Base-by-base conservation (phyloP, 2,797 vertebrate genomes). In the Coendou prehensilis region DNA sequence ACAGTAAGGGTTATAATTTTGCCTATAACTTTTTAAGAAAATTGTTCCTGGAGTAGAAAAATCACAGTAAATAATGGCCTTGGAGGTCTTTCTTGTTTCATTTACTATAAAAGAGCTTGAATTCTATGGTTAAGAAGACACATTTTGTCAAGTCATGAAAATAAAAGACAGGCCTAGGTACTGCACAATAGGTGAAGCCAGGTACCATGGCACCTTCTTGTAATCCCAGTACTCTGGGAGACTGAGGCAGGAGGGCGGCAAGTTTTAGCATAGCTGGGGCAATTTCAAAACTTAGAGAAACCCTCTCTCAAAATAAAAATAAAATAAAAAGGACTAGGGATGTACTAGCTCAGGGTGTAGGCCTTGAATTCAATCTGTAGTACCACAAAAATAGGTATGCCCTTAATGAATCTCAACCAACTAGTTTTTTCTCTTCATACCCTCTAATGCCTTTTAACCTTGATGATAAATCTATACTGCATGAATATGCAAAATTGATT, bases 41-140 rank as follows among this genome's bases (percentile, higher is more conserved):
- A 28, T 45, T 82, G 61, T 67, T 33, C 61, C 64, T 92, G 13
- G 11, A 30, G 8, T 47, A 89, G 59, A 73, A 28, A 87, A 45
- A 30, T 50, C 28, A 47, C 37, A 45, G 67, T 52, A 88, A 54
- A 54, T 0, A 75, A 45, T 63, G 57, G 63, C 57, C 71, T 80
- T 50, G 11, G 4, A 11, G 26, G 50, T 45, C 26, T 75, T 86
- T 41, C 64, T 93, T 84, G 30, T 13, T 89, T 91, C 5, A 13
- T 41, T 93, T 78, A 52, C 82, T 71, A 41, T 41, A 56, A 91
- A 54, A 78, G 37, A 71, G 64, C 82, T 79, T 75, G 54, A 79
- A 82, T 81, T 91, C 67, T 83, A 75, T 67, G 45, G 33, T 93
- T 75, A 47, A 73, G 26, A 92, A 93, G 69, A 81, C 3, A 41